Percentiles rank a stretch among this genome's conserved stretches.
These are phyloP conservation scores for Drosophila sechellia DNA, from an alignment of 1,140 invertebrate genomes.

Conservation along the genomic window DNA sequence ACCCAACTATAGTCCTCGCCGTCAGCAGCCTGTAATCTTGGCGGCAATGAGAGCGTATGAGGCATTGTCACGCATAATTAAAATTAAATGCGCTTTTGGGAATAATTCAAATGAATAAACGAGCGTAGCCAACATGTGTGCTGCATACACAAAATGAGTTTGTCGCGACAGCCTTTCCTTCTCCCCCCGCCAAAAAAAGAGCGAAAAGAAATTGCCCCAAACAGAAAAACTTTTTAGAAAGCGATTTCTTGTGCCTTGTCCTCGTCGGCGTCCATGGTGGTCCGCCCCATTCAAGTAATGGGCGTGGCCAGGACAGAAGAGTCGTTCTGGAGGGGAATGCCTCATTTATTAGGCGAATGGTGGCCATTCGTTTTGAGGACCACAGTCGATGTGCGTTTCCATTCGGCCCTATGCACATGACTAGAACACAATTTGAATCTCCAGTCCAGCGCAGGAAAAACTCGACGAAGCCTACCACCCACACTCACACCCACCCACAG, in stretches of 20 bases:
- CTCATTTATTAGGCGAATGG: conserved; percentile 82
- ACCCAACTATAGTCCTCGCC: conserved; percentile 25
- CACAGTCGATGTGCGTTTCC: conserved; percentile 16
- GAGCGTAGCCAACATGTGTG: conserved; percentile 77
- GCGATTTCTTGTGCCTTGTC: conserved; percentile 21
- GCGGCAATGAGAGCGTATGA: conserved; percentile 66
- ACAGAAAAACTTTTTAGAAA: conserved; percentile 34
- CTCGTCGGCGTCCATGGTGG: conserved; percentile 2
- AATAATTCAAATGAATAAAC: conserved; percentile 84
- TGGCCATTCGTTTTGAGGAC: conserved; percentile 76
- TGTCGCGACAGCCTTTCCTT: conserved; percentile 39
- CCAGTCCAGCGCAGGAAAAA: conserved; percentile 7
- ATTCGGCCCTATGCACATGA: not conserved
- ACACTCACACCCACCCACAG: not conserved
- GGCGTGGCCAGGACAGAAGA: conserved; percentile 32
- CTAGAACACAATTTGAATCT: conserved; percentile 12
- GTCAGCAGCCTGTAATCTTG: conserved; percentile 47
- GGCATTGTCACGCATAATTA: conserved; percentile 84
- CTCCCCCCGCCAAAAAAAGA: no score
- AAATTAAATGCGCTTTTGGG: conserved; percentile 84
- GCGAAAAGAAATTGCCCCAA: conserved; percentile 9
- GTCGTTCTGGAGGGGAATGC: conserved; percentile 25
- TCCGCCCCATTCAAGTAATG: conserved; percentile 40
- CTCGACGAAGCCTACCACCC: not conserved
- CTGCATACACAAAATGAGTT: conserved; percentile 79